phyloP scores from a whole-genome alignment of 1,140 invertebrate genomes.

The Tigriopus japonicus region DNA sequence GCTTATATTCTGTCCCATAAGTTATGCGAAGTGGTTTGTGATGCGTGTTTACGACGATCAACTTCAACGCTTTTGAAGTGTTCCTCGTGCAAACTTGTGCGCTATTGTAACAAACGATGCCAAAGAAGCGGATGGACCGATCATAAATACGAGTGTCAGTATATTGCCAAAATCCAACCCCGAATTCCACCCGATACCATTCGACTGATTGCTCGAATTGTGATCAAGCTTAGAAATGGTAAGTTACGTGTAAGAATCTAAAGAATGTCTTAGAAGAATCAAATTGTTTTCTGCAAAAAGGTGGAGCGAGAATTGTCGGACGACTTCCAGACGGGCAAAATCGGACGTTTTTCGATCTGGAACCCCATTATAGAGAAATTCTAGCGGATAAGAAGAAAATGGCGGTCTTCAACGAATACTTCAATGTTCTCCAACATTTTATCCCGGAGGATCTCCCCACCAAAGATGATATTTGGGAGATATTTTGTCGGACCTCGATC shows the following conservation, averaged over 20 bases:
- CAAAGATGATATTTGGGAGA: not conserved
- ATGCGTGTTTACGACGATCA: not conserved
- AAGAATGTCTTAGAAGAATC: too few relatives aligned
- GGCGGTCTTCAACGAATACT: not conserved
- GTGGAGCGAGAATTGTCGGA: not conserved
- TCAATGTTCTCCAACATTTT: not conserved
- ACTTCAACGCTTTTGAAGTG: not conserved
- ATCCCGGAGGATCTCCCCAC: not conserved
- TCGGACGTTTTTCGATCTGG: not conserved
- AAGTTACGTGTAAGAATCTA: not conserved
- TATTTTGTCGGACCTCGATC: not conserved
- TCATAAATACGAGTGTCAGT: not conserved
- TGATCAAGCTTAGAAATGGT: not conserved
- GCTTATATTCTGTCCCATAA: not conserved
- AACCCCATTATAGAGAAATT: not conserved
- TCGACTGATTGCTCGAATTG: not conserved
- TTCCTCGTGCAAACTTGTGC: not conserved
- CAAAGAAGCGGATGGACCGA: not conserved
- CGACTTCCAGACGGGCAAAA: not conserved
- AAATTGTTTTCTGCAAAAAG: too few relatives aligned
- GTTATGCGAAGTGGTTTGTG: not conserved
- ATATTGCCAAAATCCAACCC: not conserved
- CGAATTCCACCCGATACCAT: not conserved
- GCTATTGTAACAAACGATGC: not conserved
- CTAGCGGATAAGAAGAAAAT: not conserved